These are phyloP conservation scores for Dasyurus viverrinus DNA, from an alignment of 2,113 vertebrate genomes.

Conservation along the genomic window DNA sequence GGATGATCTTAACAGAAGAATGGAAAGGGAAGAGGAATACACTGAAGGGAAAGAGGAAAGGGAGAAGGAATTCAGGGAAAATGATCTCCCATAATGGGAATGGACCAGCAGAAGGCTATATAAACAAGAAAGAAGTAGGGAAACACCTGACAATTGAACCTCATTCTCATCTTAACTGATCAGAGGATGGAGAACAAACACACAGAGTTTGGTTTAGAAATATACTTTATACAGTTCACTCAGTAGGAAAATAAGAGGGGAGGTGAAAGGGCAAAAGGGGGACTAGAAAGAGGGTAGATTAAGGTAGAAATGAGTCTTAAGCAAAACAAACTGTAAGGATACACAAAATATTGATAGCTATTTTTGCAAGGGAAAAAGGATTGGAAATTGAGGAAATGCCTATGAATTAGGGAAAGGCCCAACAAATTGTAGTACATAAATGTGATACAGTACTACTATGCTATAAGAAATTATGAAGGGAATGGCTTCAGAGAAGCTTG, in stretches of 20 bases:
- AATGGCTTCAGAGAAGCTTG: background rate
- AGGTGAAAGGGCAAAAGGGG: background rate
- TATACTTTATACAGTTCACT: background rate
- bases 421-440: background rate
- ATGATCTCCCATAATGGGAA: background rate
- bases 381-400: too few relatives aligned
- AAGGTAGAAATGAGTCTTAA: background rate
- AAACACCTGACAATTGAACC: background rate
- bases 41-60: background rate
- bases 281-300: background rate
- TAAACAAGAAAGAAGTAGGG: background rate
- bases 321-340: background rate
- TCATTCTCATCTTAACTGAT: background rate
- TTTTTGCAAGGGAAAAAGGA: background rate
- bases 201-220: background rate
- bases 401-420: background rate
- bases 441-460: background rate
- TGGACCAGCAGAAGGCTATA: background rate
- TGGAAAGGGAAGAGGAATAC: background rate
- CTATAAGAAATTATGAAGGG: background rate
- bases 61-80: background rate
- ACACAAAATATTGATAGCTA: background rate
- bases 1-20: background rate
- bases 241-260: background rate
- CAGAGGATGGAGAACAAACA: background rate